Conservation (phyloP, 2,888 invertebrate genomes). For the Parascotia fuliginaria region DNA sequence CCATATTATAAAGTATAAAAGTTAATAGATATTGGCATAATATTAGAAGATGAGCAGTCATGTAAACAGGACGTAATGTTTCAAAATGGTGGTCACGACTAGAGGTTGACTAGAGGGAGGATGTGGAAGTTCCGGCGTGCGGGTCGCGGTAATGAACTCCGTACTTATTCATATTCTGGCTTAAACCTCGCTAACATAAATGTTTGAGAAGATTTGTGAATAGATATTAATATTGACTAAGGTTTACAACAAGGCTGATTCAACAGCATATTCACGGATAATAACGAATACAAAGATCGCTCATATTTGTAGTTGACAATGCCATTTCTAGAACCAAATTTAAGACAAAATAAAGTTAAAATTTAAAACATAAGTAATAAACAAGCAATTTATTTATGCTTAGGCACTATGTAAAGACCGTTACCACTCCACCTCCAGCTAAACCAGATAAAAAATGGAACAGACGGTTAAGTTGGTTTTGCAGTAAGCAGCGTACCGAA, state of each 20-base stretch:
- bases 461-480: too few species aligned
- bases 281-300: too few species aligned
- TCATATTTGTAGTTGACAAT: too few species aligned
- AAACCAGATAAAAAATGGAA: too few species aligned
- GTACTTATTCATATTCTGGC: slow-evolving; percentile 31
- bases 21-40: slow-evolving; percentile 4
- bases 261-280: too few species aligned
- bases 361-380: too few species aligned
- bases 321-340: too few species aligned
- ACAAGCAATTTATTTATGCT: too few species aligned
- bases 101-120: slow-evolving; percentile 25
- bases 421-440: too few species aligned
- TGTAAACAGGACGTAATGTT: slow-evolving; percentile 28
- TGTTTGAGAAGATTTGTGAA: slow-evolving; percentile 10
- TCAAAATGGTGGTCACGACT: slow-evolving; percentile 41
- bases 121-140: slow-evolving; percentile 52
- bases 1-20: slow-evolving; percentile 6
- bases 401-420: too few species aligned
- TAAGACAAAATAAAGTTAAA: too few species aligned
- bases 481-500: too few species aligned
- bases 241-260: slow-evolving; percentile 3
- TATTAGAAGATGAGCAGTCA: slow-evolving; percentile 7
- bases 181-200: slow-evolving; percentile 12
- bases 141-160: slow-evolving; percentile 70
- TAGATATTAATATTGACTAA: slow-evolving; percentile 6